Evolutionary conservation across 2,888 invertebrate genomes (phyloP).

Genomic region (Mesoligia furuncula): DNA sequence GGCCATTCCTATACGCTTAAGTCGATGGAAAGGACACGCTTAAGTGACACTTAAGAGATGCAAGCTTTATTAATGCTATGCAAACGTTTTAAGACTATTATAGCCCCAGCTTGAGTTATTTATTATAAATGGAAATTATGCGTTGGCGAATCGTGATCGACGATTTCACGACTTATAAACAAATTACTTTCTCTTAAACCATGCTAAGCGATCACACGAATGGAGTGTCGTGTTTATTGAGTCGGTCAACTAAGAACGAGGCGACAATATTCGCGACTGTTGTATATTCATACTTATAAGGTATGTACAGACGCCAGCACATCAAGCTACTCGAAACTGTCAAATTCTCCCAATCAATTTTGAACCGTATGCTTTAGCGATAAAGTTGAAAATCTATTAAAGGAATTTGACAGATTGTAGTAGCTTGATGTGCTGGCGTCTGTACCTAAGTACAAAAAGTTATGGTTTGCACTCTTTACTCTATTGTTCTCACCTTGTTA

Average conservation of each 20-base stretch:
- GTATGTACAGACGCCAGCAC: no score
- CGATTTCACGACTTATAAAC: conserved; percentile 14
- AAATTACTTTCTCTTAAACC: conserved; percentile 39
- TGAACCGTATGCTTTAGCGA: no score
- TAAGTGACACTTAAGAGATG: not conserved
- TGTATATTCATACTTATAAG: no score
- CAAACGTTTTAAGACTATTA: conserved; percentile 13
- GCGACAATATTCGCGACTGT: not conserved
- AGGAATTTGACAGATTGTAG: no score
- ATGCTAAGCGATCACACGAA: not conserved
- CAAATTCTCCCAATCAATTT: no score
- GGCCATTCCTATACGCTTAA: not conserved
- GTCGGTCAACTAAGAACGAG: not conserved
- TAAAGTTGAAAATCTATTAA: no score
- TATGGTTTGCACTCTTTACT: no score
- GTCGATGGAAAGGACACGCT: not conserved
- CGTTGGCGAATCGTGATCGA: conserved; percentile 21
- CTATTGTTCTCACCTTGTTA: no score
- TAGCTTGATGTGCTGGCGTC: no score
- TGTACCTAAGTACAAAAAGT: no score
- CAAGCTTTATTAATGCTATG: not conserved
- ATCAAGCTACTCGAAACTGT: no score
- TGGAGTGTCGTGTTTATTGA: not conserved
- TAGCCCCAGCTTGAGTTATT: not conserved
- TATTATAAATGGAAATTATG: conserved; percentile 13